Percentiles rank a stretch among this genome's conserved stretches.
Evolutionary conservation across 2,888 invertebrate species (phyloP).

Genomic region (Incurvaria masculella): DNA sequence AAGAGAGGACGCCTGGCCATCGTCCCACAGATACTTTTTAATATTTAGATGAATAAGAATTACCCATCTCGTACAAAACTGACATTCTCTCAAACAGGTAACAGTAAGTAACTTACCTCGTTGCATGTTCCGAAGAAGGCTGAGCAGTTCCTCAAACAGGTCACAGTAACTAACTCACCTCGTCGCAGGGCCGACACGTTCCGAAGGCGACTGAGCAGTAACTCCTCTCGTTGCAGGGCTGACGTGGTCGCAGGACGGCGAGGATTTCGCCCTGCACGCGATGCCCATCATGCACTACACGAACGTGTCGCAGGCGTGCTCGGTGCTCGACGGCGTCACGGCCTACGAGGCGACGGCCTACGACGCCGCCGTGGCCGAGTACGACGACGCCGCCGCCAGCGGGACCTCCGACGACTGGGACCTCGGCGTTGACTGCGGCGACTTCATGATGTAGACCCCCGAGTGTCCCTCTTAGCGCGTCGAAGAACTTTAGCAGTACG

Average conservation of each 20-base stretch:
- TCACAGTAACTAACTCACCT: too few relatives aligned
- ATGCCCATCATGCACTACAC: conserved; percentile 63
- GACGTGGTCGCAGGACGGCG: conserved; percentile 65
- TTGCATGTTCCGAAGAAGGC: too few relatives aligned
- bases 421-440: conserved; percentile 69
- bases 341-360: conserved; percentile 58
- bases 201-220: too few relatives aligned
- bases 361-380: conserved; percentile 60
- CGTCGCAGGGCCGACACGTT: too few relatives aligned
- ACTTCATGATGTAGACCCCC: conserved; percentile 64
- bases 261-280: conserved; percentile 64
- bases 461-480: too few relatives aligned
- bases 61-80: too few relatives aligned
- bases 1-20: too few relatives aligned
- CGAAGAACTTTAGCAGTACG: neutral
- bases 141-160: too few relatives aligned
- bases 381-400: conserved; percentile 36
- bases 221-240: conserved; percentile 38
- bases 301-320: conserved; percentile 58
- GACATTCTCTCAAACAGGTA: too few relatives aligned
- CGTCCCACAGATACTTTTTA: too few relatives aligned
- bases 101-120: too few relatives aligned
- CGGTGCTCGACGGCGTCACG: conserved; percentile 54
- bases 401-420: conserved; percentile 63
- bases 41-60: too few relatives aligned